Evolutionary conservation across 2,888 invertebrate species (phyloP), one percentile per base, ranked within the genome.

Genomic region (Spicauda simplicius): DNA sequence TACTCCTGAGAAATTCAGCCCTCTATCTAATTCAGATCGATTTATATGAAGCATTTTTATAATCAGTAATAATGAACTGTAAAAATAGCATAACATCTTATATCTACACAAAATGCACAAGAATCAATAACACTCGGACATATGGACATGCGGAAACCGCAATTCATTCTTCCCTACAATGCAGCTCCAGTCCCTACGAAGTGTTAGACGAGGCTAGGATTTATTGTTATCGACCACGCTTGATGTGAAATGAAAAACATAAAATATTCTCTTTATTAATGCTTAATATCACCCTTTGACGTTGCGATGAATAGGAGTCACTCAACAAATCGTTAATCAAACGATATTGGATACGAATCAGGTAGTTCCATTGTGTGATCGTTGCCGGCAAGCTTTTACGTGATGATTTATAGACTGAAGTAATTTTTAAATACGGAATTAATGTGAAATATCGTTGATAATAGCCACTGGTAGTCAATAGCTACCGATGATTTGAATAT

Each of bases 241-340:
- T 80, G 80, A 84, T 78, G 75, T 82, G 82, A 86, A 82, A 85
- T 79, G 83, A 84, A 78, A 84, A 86, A 87, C 83, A 83, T 85
- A 80, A 84, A 86, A 88, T 83, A 87, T 88, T 79, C 82, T 80
- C 84, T 88, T 86, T 91, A 90, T 92, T 91, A 89, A 91, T 89
- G 90, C 84, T 87, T 88, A 90, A 89, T 88, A 85, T 88, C 87
- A 87, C 88, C 87, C 90, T 91, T 91, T 92, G 91, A 89, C 82
- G 84, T 79, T 73, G 79, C 82, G 73, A 82, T 90, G 87, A 92
- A 92, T 91, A 87, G 90, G 80, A 90, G 87, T 91, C 91, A 90
- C 92, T 92, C 92, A 92, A 91, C 88, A 84, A 82, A 82, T 93
- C 92, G 92, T 93, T 93, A 93, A 93, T 93, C 92, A 92, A 89